Base-by-base conservation (phyloP, 1,140 invertebrate species). In the Mamestra configurata region DNA sequence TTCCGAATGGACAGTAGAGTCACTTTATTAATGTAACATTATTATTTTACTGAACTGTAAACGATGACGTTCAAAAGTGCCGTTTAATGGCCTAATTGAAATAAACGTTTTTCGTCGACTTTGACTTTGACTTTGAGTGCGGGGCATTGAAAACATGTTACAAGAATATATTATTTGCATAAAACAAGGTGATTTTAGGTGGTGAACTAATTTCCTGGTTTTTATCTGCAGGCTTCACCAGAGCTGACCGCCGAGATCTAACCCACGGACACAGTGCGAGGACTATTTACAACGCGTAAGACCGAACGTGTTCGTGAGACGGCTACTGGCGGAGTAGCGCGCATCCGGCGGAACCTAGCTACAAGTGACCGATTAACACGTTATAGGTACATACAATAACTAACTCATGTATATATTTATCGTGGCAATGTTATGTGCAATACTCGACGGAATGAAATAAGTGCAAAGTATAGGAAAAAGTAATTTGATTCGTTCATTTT, bases 241-340 rank as follows among this genome's bases (percentile, higher is more conserved):
- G 87, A 89, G 84, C 84, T 88, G 79, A 84, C 89, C 89, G 90
- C 87, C 90, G 89, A 92, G 72, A 88, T 90, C 6, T 90, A 89
- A 89, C 77, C 81, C 71, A 20, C 84, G 79, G 81, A 76, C 43
- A 82, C 79, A 83, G 78, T 81, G 82, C 57, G 57, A 75, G 72
- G 79, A 80, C 82, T 70, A 68, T 79, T 31, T 31, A 24, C 31
- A 37, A 73, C 31, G 18, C 1, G 8, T 40, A 35, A 31, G 8
- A 24, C 43, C 22, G 27, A 57, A 55, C 15, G 71, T 59, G 71
- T 57, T 43, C n/a, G 51, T 35, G 35, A 18, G 24, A 18, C 27
- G 24, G 70, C 24, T 13, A 6, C 49, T 59, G 27, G 49, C 37
- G 72, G 59, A n/a, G 59, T 49, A 49, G 43, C 43, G n/a, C n/a